Evolutionary conservation across 2,797 vertebrate species (phyloP).

Genomic region (Poliocrania exsul): DNA sequence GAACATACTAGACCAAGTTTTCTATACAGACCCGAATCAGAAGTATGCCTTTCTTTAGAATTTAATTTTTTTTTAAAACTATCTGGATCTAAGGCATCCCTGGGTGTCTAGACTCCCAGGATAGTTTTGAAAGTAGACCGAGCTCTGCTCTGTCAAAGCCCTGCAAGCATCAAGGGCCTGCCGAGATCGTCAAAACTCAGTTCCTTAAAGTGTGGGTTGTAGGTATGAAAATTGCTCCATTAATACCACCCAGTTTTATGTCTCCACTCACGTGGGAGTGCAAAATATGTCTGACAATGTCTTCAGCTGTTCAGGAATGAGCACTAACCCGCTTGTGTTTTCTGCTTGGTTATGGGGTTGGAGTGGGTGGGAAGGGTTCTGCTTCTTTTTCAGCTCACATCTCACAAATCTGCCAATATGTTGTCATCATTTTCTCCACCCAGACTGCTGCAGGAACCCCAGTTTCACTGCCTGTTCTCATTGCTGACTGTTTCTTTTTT

Average conservation of each 20-base stretch:
- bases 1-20: background rate
- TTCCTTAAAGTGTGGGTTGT: background rate
- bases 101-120: background rate
- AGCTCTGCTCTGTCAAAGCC: background rate
- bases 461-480: background rate
- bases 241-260: conserved; percentile 3
- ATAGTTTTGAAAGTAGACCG: background rate
- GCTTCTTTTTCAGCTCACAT: conserved; percentile 9
- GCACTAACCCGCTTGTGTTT: background rate
- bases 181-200: background rate
- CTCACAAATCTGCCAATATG: background rate
- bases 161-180: background rate
- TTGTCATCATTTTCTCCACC: background rate
- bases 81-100: background rate
- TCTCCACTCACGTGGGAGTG: background rate
- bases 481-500: background rate
- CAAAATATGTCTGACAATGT: conserved; percentile 30
- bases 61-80: background rate
- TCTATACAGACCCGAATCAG: background rate
- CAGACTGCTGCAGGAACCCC: background rate
- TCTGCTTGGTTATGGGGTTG: background rate
- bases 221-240: background rate
- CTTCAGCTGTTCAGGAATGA: conserved; percentile 13
- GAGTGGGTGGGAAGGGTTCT: conserved; percentile 25
- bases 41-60: background rate